Percentiles rank a stretch among this genome's conserved stretches.
phyloP scores from a whole-genome alignment of 2,113 vertebrate genomes.

The Sinocyclocheilus maitianheensis region DNA sequence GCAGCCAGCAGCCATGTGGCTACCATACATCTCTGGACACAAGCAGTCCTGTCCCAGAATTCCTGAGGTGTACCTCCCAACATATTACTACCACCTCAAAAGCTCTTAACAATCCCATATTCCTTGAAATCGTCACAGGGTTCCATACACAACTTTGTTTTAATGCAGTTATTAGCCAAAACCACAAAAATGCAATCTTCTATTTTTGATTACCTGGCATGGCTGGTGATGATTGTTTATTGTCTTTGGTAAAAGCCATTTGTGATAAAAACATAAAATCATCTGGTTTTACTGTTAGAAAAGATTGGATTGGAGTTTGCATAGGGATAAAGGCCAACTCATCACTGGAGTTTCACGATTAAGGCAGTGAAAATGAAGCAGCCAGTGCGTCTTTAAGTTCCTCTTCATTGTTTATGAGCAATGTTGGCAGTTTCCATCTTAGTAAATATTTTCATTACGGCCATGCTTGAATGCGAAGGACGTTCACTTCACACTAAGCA shows the following conservation, averaged over 20 bases:
- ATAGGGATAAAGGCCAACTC: conserved; percentile 10
- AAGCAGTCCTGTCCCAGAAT: conserved; percentile 19
- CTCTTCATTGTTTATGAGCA: conserved; percentile 36
- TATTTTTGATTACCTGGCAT: background rate
- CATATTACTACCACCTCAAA: background rate
- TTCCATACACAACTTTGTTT: background rate
- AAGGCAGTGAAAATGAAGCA: background rate
- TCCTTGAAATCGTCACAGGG: background rate
- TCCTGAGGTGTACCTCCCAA: background rate
- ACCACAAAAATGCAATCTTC: conserved; percentile 4
- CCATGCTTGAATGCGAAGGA: conserved; percentile 37
- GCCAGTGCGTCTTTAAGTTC: conserved; percentile 25
- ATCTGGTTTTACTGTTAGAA: background rate
- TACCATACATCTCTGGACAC: conserved; percentile 46
- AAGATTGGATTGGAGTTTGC: background rate
- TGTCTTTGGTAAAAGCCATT: conserved; percentile 8
- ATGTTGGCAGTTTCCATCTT: conserved; percentile 38
- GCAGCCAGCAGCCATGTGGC: conserved; percentile 42
- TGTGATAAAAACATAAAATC: background rate
- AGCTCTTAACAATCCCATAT: background rate
- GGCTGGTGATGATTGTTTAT: conserved; percentile 1
- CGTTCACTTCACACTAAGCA: conserved; percentile 43
- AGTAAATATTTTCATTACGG: conserved; percentile 59
- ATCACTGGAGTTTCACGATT: conserved; percentile 3
- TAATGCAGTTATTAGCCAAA: background rate